phyloP scores from a whole-genome alignment of 2,888 invertebrate genomes.

The Dicyrtoma fusca region DNA sequence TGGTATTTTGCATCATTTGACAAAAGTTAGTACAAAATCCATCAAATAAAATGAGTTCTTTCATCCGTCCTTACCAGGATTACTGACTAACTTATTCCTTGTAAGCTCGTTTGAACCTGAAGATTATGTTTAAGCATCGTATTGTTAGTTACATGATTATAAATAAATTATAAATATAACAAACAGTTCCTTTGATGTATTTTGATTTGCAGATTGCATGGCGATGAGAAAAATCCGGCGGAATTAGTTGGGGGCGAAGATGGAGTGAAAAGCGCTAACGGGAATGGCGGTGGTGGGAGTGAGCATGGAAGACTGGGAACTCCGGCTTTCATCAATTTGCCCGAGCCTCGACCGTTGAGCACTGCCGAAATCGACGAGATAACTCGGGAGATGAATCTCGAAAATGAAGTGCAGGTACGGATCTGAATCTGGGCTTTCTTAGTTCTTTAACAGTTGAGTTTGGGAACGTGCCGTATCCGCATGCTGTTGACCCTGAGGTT shows the following conservation, averaged over 20 bases:
- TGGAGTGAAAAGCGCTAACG: constrained; percentile 12
- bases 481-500: too few relatives aligned
- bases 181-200: neutral
- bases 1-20: too few relatives aligned
- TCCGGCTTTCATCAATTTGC: constrained; percentile 55
- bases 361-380: constrained; percentile 53
- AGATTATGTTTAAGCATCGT: too few relatives aligned
- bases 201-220: constrained; percentile 18
- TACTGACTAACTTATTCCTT: too few relatives aligned
- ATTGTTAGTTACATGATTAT: too few relatives aligned
- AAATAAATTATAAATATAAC: neutral
- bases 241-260: neutral
- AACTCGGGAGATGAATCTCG: constrained; percentile 46
- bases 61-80: too few relatives aligned
- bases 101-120: too few relatives aligned
- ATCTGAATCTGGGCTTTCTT: too few relatives aligned
- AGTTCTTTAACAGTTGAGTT: too few relatives aligned
- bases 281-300: constrained; percentile 43
- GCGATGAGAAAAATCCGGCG: constrained; percentile 16
- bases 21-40: too few relatives aligned
- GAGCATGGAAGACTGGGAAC: constrained; percentile 54
- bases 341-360: constrained; percentile 47
- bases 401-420: constrained; percentile 53
- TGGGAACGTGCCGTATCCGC: too few relatives aligned
- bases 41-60: too few relatives aligned